Evolutionary conservation across 1,140 invertebrate species (phyloP).

Genomic region (Ceratosolen fusciceps): DNA sequence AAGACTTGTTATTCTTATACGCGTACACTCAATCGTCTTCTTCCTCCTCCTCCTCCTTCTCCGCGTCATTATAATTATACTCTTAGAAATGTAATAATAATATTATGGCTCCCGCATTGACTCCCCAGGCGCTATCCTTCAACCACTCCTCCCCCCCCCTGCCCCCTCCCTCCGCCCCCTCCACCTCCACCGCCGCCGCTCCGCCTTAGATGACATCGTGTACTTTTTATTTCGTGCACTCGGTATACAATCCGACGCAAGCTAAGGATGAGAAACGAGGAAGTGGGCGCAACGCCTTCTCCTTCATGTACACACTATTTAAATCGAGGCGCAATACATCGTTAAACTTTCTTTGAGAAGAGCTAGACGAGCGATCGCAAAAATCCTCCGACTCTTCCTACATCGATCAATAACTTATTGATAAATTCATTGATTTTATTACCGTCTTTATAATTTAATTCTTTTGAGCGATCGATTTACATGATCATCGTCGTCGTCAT

Average conservation of each 20-base stretch:
- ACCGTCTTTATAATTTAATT: no score
- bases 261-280: conserved; percentile 30
- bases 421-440: no score
- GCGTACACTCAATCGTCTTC: no score
- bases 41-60: no score
- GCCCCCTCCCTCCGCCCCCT: no score
- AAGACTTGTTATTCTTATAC: no score
- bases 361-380: conserved; percentile 1
- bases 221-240: neutral
- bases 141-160: no score
- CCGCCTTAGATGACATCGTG: no score
- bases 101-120: conserved; percentile 18
- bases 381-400: conserved; percentile 12
- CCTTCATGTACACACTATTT: conserved; percentile 32
- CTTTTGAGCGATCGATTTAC: no score
- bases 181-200: neutral
- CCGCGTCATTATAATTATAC: conserved; percentile 25
- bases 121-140: conserved; percentile 11
- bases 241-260: no score
- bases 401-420: neutral
- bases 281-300: conserved; percentile 32
- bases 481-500: no score
- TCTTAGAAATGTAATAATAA: conserved; percentile 38
- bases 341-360: conserved; percentile 24
- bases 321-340: conserved; percentile 25